Evolutionary conservation across 2,113 vertebrate genomes (phyloP).

Genomic region (Dunckerocampus dactyliophorus): DNA sequence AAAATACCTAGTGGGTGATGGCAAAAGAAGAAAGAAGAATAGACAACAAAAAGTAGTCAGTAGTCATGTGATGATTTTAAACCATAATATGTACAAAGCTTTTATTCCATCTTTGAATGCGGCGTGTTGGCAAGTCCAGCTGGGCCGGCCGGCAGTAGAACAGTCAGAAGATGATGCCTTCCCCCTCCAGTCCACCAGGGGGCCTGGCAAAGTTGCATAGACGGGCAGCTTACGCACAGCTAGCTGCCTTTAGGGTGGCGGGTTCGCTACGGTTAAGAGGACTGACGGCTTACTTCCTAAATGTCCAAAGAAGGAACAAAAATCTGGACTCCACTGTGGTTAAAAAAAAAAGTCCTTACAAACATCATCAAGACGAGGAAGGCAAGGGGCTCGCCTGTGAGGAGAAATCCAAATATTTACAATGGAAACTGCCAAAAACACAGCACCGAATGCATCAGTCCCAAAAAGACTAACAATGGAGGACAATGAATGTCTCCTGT

Average conservation of each 20-base stretch:
- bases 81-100: constrained; percentile 81
- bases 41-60: constrained; percentile 86
- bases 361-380: constrained; percentile 87
- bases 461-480: no score
- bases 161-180: constrained; percentile 75
- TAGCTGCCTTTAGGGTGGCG: constrained; percentile 87
- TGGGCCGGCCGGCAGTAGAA: constrained; percentile 81
- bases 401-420: not conserved
- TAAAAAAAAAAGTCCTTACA: constrained; percentile 72
- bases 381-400: constrained; percentile 90
- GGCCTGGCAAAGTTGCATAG: constrained; percentile 97
- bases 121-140: constrained; percentile 69
- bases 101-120: constrained; percentile 65
- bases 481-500: no score
- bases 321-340: constrained; percentile 60
- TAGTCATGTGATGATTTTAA: constrained; percentile 73
- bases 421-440: not conserved
- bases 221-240: constrained; percentile 96
- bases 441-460: not conserved
- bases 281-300: constrained; percentile 95
- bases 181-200: constrained; percentile 81
- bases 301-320: constrained; percentile 81
- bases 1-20: constrained; percentile 73
- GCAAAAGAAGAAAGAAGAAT: constrained; percentile 76
- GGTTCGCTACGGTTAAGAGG: constrained; percentile 88